Base-by-base conservation (phyloP, 2,797 vertebrate genomes). In the Urophycis tenuis region DNA sequence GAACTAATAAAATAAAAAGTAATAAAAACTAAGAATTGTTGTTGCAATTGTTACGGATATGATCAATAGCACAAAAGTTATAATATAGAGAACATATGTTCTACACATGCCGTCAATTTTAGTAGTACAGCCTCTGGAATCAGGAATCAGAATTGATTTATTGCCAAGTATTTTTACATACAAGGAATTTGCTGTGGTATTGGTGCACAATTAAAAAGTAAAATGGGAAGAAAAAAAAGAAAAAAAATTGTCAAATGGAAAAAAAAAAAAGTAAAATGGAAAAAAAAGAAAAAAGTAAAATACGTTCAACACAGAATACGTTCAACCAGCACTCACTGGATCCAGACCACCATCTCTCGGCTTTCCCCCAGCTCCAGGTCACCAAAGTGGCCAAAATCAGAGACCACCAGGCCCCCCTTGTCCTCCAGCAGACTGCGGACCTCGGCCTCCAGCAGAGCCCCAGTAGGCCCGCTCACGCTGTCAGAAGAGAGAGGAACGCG, bases 321-420 rank as follows among this genome's bases (percentile, higher is more conserved):
- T 72, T 41, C 31, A 77, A 32, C 71, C 39, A 31, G 73, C 32
- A 92, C 96, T 96, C 83, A 99, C 97, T 95, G 94, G 82, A 99
- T 94, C 90, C 93, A 96, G 75, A 99, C 3, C 45, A 91, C 86
- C 83, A 96, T 77, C 53, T 88, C 83, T 82, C 81, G 88, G 77
- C 80, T 91, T 35, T 92, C 91, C 7, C 95, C 96, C 3, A 94
- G 89, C 79, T 93, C 90, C 74, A 98, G 72, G 9, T 90, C 86
- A 74, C 94, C 95, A 87, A 98, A 97, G 64, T 93, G 35, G 32
- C 93, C 95, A 60, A 90, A 89, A 72, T 88, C 90, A 1, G 95
- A 92, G 41, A 99, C 88, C 73, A 93, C 89, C 53, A 99, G 49
- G 0, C 90, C 95, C 49, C 88, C 95, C 90, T 95, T 98, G 88